Base-by-base conservation (phyloP, 1,140 invertebrate species). In the Zelostemma sp. region DNA sequence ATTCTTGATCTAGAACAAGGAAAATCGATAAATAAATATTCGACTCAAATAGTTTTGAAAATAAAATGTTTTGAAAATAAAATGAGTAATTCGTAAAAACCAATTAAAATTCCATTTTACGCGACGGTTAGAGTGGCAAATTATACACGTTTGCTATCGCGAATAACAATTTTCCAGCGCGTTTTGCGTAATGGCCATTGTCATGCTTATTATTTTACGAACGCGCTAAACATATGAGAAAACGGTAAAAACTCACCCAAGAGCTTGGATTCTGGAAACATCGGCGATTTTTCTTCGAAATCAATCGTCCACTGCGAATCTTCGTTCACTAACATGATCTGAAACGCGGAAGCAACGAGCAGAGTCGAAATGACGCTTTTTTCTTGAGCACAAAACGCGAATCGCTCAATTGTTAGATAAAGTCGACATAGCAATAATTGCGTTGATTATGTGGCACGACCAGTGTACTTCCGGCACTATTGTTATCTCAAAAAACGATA, bases 1-100 rank as follows among this genome's bases (percentile, higher is more conserved):
- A 61, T n/a, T 76, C 79, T 9, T 72, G 56, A 60, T 77, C 76
- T 81, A 50, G 12, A 70, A 61, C 14, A 45, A 56, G 33, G n/a
- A n/a, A 64, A 38, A 67, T 25, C 8, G 8, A 17, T n/a, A 46
- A 1, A 49, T 11, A 57, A 56, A 61, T 12, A 46, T 35, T 46
- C 14, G 38, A 57, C 33, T 25, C 8, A 35, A 12, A 41, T 4
- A 17, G 12, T 14, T 14, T 14, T 41, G 16, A 4, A 14, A 41
- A 41, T 17, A 14, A 41, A n/a, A n/a, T n/a, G n/a, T n/a, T n/a
- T n/a, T n/a, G n/a, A n/a, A n/a, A n/a, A n/a, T n/a, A n/a, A n/a
- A n/a, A n/a, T n/a, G n/a, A n/a, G n/a, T n/a, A n/a, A n/a, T n/a
- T n/a, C n/a, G n/a, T n/a, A n/a, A n/a, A n/a, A n/a, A n/a, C n/a